A percentile compares a stretch with the other conserved stretches of the same genome.
Conservation (phyloP, 2,797 vertebrate species). For the Chromobotia macracanthus region DNA sequence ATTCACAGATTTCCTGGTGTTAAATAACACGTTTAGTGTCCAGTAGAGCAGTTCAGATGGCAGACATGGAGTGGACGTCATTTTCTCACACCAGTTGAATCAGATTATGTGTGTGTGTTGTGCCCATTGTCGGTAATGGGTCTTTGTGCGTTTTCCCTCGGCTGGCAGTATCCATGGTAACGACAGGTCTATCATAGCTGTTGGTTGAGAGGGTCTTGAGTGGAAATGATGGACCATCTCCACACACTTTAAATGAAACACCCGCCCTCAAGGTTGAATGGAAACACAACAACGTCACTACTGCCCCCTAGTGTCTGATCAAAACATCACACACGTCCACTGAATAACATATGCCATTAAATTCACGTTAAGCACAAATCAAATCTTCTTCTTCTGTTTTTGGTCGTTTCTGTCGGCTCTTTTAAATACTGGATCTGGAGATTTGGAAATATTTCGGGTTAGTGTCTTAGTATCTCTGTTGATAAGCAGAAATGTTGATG, state of each 20-base stretch:
- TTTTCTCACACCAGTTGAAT: conserved; percentile 25
- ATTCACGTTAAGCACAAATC: not conserved
- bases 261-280: not conserved
- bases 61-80: conserved; percentile 6
- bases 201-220: conserved; percentile 75
- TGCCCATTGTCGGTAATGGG: conserved; percentile 62
- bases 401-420: not conserved
- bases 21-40: conserved; percentile 23
- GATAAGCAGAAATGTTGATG: too few species aligned
- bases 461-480: too few species aligned
- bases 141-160: conserved; percentile 71
- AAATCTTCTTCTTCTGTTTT: not conserved
- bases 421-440: not conserved
- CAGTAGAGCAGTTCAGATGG: conserved; percentile 19
- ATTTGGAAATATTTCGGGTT: too few species aligned
- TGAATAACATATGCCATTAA: not conserved
- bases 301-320: conserved; percentile 42
- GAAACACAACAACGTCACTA: not conserved
- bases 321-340: not conserved
- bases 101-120: conserved; percentile 15
- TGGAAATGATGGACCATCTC: conserved; percentile 65
- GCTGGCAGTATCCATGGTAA: conserved; percentile 79
- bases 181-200: conserved; percentile 75
- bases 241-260: conserved; percentile 24
- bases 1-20: conserved; percentile 22